These are phyloP conservation scores for Antheraea yamamai DNA, from an alignment of 2,888 invertebrate genomes.

Conservation along the genomic window DNA sequence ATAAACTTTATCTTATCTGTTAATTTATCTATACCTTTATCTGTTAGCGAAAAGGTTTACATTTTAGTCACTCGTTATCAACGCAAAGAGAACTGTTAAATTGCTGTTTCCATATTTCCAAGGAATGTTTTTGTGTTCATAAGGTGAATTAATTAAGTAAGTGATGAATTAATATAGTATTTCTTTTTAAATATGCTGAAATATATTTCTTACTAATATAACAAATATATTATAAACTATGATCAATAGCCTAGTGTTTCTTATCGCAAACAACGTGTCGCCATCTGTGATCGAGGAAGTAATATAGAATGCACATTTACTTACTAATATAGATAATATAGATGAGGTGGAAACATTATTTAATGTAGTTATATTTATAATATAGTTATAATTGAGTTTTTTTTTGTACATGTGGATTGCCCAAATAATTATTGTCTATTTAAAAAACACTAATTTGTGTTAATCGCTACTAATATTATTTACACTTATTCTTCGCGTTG, in stretches of 20 bases:
- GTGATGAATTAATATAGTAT: too few relatives aligned
- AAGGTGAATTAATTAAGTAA: not conserved
- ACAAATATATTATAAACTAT: not conserved
- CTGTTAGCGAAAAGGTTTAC: not conserved
- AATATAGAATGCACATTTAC: not conserved
- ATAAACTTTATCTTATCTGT: conserved; percentile 11
- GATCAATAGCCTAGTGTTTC: not conserved
- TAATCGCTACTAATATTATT: not conserved
- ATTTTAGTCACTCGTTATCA: not conserved
- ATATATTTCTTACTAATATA: not conserved
- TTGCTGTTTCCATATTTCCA: not conserved
- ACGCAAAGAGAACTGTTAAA: not conserved
- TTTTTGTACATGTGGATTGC: not conserved
- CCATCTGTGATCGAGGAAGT: not conserved
- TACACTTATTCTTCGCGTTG: not conserved
- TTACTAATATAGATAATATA: not conserved
- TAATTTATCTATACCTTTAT: conserved; percentile 16
- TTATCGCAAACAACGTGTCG: not conserved
- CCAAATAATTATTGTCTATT: not conserved
- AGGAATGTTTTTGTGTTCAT: not conserved
- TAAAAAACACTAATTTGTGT: not conserved
- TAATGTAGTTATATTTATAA: too few relatives aligned
- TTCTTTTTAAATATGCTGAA: not conserved
- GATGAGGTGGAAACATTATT: not conserved
- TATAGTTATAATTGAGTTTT: too few relatives aligned